These are phyloP conservation scores for Hylomyscus alleni DNA, from an alignment of 2,797 vertebrate genomes.

Conservation along the genomic window DNA sequence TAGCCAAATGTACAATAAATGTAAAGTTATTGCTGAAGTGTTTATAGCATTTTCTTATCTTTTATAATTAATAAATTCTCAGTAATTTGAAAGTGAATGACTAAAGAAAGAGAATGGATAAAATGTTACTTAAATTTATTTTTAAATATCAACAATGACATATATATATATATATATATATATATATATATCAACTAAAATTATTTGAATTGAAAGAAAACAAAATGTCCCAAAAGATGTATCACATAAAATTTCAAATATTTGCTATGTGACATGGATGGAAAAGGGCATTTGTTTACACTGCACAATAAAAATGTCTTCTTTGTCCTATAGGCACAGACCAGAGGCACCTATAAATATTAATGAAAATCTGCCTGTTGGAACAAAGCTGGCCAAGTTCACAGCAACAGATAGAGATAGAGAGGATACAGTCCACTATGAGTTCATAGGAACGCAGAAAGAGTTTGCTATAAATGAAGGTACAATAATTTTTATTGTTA, in stretches of 20 bases:
- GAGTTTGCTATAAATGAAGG: conserved; percentile 83
- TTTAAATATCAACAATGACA: neutral
- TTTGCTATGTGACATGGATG: conserved; percentile 64
- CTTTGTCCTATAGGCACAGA: conserved; percentile 72
- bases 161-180: neutral
- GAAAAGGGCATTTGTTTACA: conserved; percentile 74
- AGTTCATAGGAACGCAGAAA: conserved; percentile 76
- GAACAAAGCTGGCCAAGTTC: conserved; percentile 77
- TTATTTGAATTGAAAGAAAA: neutral
- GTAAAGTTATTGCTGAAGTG: neutral
- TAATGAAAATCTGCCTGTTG: conserved; percentile 83
- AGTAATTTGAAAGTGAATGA: neutral
- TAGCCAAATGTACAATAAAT: neutral
- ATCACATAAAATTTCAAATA: conserved; percentile 61
- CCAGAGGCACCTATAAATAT: conserved; percentile 82
- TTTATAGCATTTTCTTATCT: conserved; percentile 30
- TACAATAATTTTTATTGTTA: conserved; percentile 63
- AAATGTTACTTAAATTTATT: neutral
- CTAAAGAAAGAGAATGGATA: neutral
- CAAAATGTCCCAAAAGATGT: conserved; percentile 30
- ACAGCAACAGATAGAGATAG: conserved; percentile 79
- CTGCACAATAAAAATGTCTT: conserved; percentile 56
- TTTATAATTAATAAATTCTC: conserved; percentile 1
- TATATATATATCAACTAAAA: neutral
- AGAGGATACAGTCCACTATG: conserved; percentile 76